Base-by-base conservation (phyloP, 1,140 invertebrate species). In the Diplogasteroides magnus region DNA sequence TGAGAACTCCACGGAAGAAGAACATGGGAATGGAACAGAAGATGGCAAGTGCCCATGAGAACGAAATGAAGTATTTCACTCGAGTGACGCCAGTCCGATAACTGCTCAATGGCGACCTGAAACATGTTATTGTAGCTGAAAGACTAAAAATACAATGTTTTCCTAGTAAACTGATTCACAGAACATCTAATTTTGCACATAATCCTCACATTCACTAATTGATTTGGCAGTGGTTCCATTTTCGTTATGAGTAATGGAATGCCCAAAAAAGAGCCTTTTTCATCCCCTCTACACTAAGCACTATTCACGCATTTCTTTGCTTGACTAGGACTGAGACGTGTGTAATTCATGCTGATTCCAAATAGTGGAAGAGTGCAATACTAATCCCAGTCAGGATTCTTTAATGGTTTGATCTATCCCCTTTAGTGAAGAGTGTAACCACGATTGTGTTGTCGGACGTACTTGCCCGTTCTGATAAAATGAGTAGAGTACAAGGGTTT, bases 61-160 rank as follows among this genome's bases (percentile, higher is more conserved):
- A 28, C 13, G 37, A 29, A 57, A 75, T 74, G n/a, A 75, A 58
- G 31, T 56, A 75, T 62, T 75, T 70, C 25, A 75, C 74, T 61
- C 74, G 61, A 37, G 63, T 74, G 23, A 68, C 57, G 25, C 73
- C 72, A 11, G 66, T 75, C 57, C 72, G 67, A 64, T 75, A 75
- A 59, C 74, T 75, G 55, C 64, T 67, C 23, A 75, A 57, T 14
- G 74, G 74, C 27, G 71, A 74, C 59, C 74, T 75, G 74, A 71
- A 74, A 65, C 15, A 26, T 64, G 55, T 31, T 15, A 77, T 61
- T 73, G 76, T 32, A 23, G n/a, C n/a, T n/a, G n/a, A n/a, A n/a
- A n/a, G n/a, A n/a, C n/a, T n/a, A n/a, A n/a, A 48, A 48, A 48
- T 48, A 11, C 6, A 48, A 11, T 19, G 19, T 48, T 48, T 48